Percentiles rank a stretch among this genome's conserved stretches.
Evolutionary conservation across 2,797 vertebrate species (phyloP).

Genomic region (Myripristis jacobus): DNA sequence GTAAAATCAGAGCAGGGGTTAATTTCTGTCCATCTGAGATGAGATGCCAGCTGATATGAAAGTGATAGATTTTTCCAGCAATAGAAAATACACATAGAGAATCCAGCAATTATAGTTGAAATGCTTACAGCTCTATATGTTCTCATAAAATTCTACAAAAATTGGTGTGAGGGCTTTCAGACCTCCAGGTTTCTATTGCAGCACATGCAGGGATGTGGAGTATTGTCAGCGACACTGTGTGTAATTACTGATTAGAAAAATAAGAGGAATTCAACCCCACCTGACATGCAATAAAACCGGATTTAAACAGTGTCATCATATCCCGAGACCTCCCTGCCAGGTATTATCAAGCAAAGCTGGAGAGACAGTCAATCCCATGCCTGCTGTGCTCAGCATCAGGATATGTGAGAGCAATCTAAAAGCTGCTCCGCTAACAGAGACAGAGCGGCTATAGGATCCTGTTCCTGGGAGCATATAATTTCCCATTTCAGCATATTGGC

Average conservation of each 20-base stretch:
- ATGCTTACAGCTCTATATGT: not conserved
- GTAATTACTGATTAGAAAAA: slow-evolving; percentile 39
- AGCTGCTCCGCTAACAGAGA: slow-evolving; percentile 74
- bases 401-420: slow-evolving; percentile 70
- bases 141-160: not conserved
- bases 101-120: not conserved
- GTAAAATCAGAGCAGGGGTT: too few relatives aligned
- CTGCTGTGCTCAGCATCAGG: slow-evolving; percentile 72
- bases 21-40: not conserved
- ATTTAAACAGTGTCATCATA: slow-evolving; percentile 64
- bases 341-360: slow-evolving; percentile 42
- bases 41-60: not conserved
- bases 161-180: not conserved
- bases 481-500: slow-evolving; percentile 73
- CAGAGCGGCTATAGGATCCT: slow-evolving; percentile 60
- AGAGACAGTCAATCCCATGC: slow-evolving; percentile 48
- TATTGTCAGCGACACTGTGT: slow-evolving; percentile 21
- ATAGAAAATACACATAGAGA: not conserved
- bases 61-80: not conserved
- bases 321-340: slow-evolving; percentile 39
- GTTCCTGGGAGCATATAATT: slow-evolving; percentile 70
- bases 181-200: not conserved
- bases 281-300: slow-evolving; percentile 45
- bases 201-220: not conserved
- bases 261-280: slow-evolving; percentile 25